A percentile compares a stretch with the other conserved stretches of the same genome.
phyloP scores from a whole-genome alignment of 2,888 invertebrate genomes.

The Shargacucullia verbasci region DNA sequence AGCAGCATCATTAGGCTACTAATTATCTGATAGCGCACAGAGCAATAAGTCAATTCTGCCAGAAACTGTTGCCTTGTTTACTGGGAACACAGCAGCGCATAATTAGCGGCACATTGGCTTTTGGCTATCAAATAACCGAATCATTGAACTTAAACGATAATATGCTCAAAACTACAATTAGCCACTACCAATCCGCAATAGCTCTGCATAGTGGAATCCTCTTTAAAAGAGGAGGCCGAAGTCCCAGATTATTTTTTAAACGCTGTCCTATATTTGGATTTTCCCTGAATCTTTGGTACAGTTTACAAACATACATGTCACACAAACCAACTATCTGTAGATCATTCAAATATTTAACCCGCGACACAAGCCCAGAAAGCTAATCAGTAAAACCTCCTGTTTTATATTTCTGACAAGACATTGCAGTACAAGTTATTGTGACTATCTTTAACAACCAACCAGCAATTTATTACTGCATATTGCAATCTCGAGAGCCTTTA shows the following conservation, averaged over 20 bases:
- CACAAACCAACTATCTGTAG: too few species aligned
- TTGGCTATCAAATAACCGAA: slow-evolving; percentile 9
- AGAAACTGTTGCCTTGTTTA: too few species aligned
- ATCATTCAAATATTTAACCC: too few species aligned
- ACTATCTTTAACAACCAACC: slow-evolving; percentile 14
- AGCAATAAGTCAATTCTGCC: slow-evolving; percentile 4
- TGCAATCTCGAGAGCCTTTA: slow-evolving; percentile 3
- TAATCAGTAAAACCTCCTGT: neutral
- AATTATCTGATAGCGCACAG: slow-evolving; percentile 21
- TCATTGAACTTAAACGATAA: slow-evolving; percentile 7
- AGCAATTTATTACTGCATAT: slow-evolving; percentile 4
- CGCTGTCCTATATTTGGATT: too few species aligned
- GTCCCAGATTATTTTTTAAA: too few species aligned
- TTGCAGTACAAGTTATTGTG: slow-evolving; percentile 6
- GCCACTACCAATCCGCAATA: too few species aligned
- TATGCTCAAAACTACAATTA: slow-evolving; percentile 16
- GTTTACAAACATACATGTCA: too few species aligned
- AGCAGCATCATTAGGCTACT: neutral
- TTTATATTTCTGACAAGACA: neutral
- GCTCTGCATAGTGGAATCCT: too few species aligned
- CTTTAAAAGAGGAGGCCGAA: too few species aligned
- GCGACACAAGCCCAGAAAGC: too few species aligned
- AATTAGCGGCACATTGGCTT: slow-evolving; percentile 24
- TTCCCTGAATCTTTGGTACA: too few species aligned
- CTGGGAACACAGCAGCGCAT: slow-evolving; percentile 8